Conservation (phyloP, 2,113 vertebrate genomes). For the Zootoca vivipara region DNA sequence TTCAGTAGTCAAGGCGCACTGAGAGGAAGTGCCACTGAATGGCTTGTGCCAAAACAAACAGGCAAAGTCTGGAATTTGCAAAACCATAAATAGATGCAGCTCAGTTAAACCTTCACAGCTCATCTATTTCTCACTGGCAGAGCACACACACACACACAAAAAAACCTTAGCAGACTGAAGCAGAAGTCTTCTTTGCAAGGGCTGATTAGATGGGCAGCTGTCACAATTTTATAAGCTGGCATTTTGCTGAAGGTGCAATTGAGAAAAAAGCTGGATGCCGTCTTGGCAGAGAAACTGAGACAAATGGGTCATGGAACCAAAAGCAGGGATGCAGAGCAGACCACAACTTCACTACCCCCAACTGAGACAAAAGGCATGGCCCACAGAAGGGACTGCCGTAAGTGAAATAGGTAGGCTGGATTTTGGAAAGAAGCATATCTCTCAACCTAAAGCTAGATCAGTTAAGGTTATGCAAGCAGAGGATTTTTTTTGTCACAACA, state of each 20-base stretch:
- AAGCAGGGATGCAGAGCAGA: background rate
- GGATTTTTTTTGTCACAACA: background rate
- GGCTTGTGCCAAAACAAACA: slow-evolving; percentile 19
- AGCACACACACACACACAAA: too few relatives aligned
- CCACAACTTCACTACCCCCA: background rate
- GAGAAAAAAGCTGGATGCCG: background rate
- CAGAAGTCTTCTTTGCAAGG: background rate
- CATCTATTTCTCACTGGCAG: slow-evolving; percentile 2
- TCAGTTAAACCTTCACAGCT: slow-evolving; percentile 9
- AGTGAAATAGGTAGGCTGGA: too few relatives aligned
- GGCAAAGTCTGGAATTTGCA: slow-evolving; percentile 20
- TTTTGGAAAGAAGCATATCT: background rate
- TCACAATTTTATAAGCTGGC: slow-evolving; percentile 7
- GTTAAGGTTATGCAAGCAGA: background rate
- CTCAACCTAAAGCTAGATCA: background rate
- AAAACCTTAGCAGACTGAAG: background rate
- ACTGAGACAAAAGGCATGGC: background rate
- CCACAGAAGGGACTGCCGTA: too few relatives aligned
- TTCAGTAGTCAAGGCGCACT: background rate
- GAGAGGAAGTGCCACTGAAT: background rate
- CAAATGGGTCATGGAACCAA: background rate
- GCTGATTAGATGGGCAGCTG: background rate
- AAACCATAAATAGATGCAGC: slow-evolving; percentile 3
- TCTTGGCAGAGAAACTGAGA: background rate
- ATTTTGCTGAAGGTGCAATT: background rate